Base-by-base conservation (phyloP, 2,888 invertebrate species). In the Agrilus biguttatus region DNA sequence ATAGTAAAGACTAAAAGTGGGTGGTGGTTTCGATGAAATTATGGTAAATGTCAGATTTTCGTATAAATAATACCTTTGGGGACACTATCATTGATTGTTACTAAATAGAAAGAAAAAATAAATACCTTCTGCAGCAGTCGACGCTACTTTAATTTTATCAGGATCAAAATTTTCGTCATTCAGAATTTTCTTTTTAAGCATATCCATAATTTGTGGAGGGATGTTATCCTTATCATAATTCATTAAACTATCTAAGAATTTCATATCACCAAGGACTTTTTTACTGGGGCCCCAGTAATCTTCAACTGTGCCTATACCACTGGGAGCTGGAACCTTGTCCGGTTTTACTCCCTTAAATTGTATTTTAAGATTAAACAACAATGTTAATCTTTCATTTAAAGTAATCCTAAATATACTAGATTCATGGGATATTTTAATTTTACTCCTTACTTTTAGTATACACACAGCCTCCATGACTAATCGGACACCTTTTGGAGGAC, bases 381-480 rank as follows among this genome's bases (percentile, higher is more conserved):
- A 17, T 3, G 17, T 17, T 17, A 17, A 17, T 2, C 3, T 17
- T 17, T 17, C 23, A 17, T 41, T 23, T 14, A 35, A 14, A n/a
- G n/a, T n/a, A n/a, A n/a, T n/a, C n/a, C n/a, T n/a, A n/a, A n/a
- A n/a, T n/a, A n/a, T n/a, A n/a, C n/a, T 36, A 17, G 17, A 17
- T 17, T 2, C 17, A 17, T 3, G 3, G 4, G 17, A 17, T 14
- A 35, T 10, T 13, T 14, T 40, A n/a, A 34, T 33, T 21, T 21
- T 21, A 1, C 6, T 13, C 13, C 21, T 36, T 65, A 80, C 82
- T 72, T 90, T 85, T 48, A 96, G 72, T 55, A 95, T 88, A 60
- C 96, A 96, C 49, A 97, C 80, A 37, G 90, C 90, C 67, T 96
- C 96, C 90, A 96, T 89, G 4, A 95, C 86, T 21, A 90, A 69